phyloP scores from a whole-genome alignment of 2,113 vertebrate genomes.

The Mixornis gularis region DNA sequence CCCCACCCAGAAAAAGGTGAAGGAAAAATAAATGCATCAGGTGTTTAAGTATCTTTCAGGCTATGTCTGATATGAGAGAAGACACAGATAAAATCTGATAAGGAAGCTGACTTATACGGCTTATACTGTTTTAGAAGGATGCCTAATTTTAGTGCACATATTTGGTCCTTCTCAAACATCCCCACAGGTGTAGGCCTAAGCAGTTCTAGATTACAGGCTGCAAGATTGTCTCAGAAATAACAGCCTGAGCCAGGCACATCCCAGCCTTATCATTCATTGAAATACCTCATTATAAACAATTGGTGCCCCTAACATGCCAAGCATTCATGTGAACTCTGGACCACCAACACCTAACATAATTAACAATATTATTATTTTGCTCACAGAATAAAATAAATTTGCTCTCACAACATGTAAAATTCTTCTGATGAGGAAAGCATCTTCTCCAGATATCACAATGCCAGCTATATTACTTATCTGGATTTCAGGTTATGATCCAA shows the following conservation, averaged over 20 bases:
- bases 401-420: background rate
- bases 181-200: background rate
- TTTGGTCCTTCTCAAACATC: background rate
- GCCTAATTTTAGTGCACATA: background rate
- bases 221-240: background rate
- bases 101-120: background rate
- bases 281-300: background rate
- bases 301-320: background rate
- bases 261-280: background rate
- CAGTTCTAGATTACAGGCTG: background rate
- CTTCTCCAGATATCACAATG: background rate
- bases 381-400: background rate
- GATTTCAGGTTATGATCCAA: background rate
- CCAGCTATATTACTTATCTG: background rate
- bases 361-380: background rate
- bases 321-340: background rate
- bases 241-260: background rate
- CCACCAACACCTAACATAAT: background rate
- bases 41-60: background rate
- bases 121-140: background rate
- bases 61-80: background rate
- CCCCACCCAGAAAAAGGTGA: background rate
- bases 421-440: background rate
- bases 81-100: background rate
- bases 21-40: background rate